phyloP scores from a whole-genome alignment of 2,797 vertebrate genomes.

The Hyperoplus lanceolatus region DNA sequence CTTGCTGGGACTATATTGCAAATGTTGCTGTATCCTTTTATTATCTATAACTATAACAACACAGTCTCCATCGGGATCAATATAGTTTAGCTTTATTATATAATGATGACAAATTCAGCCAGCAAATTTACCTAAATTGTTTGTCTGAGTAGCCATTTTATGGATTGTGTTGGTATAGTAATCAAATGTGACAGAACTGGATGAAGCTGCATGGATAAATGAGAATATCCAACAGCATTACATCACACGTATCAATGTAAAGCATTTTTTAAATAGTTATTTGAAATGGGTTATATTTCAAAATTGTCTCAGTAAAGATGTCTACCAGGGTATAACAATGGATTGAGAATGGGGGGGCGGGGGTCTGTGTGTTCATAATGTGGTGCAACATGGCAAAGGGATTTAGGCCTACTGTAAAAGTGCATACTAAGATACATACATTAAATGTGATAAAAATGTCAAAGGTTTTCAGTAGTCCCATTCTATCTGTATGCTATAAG shows the following conservation, averaged over 20 bases:
- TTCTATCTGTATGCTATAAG: conserved; percentile 5
- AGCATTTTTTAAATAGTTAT: conserved; percentile 5
- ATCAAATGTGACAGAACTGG: conserved; percentile 61
- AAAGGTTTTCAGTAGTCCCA: background rate
- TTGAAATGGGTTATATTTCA: conserved; percentile 35
- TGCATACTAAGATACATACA: conserved; percentile 9
- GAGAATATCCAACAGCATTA: conserved; percentile 16
- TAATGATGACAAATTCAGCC: conserved; percentile 54
- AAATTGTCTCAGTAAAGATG: conserved; percentile 20
- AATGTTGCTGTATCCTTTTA: conserved; percentile 34
- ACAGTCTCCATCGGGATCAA: conserved; percentile 53
- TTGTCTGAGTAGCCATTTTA: conserved; percentile 45
- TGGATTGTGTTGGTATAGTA: conserved; percentile 52
- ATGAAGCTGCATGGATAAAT: conserved; percentile 26
- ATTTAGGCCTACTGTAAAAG: background rate
- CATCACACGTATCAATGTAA: conserved; percentile 19
- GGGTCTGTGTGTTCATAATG: background rate
- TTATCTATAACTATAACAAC: conserved; percentile 37
- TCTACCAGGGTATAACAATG: background rate
- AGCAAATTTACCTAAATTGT: conserved; percentile 53
- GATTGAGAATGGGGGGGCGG: conserved; percentile 12
- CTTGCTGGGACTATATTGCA: conserved; percentile 21
- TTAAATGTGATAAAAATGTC: conserved; percentile 31
- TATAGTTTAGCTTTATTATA: conserved; percentile 42
- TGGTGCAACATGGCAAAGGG: conserved; percentile 28